Base-by-base conservation (phyloP, 1,140 invertebrate genomes). In the Rhynchophorus ferrugineus region DNA sequence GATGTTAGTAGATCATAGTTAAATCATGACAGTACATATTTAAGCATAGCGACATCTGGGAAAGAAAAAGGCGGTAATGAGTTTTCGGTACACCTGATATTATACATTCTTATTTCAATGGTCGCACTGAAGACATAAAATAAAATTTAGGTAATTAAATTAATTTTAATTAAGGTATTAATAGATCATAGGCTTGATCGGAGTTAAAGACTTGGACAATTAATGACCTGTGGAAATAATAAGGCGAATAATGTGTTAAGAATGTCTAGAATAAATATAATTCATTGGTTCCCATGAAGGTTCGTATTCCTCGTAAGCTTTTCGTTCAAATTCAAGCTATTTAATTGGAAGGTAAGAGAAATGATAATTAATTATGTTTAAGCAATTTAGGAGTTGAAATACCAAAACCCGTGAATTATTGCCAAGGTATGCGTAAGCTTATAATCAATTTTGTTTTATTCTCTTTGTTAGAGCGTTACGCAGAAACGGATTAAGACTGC, bases 391-490 rank as follows among this genome's bases (percentile, higher is more conserved):
- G 45, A 55, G 45, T 19, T 46, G 45, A 55, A 55, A 55, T 41
- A 55, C 45, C 45, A 55, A 55, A 55, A 46, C 41, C 36, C 47
- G 53, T 55, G 47, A 55, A 43, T 49, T 55, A 48, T 55, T 55
- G 45, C 45, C 29, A 46, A 55, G 53, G 53, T 55, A 48, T 55
- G 53, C 53, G 39, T 48, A 49, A 55, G 53, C 53, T 44, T 55
- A 49, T 49, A 55, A 55, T 55, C 53, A 55, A 55, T 55, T 55
- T 55, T 55, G 35, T 55, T 55, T 55, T 48, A 55, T 55, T 35
- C 46, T 20, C 29, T 17, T 48, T 55, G 38, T 20, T 17, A 17
- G 38, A 8, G 2, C 7, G 3, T 3, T 18, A 41, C 17, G 18
- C 17, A 41, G 18, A 18, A 41, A 14, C 38, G 17, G 17, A 17